Evolutionary conservation across 2,888 invertebrate genomes (phyloP).

Genomic region (Imbricaverruca yamaguchii): DNA sequence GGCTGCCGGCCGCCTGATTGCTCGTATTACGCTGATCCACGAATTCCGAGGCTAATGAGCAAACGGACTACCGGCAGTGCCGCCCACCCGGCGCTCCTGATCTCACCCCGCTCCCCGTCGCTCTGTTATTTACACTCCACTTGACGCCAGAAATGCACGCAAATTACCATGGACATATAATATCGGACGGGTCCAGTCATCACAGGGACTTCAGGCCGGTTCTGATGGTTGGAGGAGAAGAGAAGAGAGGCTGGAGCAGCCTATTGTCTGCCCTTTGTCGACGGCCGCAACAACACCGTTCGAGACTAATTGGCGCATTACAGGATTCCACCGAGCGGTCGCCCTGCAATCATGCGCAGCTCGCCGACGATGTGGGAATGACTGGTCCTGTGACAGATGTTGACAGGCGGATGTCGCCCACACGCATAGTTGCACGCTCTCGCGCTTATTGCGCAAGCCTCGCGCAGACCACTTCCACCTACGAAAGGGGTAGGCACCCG

Average conservation of each 20-base stretch:
- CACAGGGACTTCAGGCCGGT: neutral
- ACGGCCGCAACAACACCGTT: neutral
- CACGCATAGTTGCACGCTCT: no score
- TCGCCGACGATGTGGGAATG: neutral
- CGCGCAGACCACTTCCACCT: no score
- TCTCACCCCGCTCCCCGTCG: neutral
- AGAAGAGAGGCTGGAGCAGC: neutral
- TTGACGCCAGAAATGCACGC: neutral
- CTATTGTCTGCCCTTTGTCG: neutral
- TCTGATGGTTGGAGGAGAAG: neutral
- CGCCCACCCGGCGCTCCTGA: neutral
- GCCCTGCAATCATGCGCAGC: neutral
- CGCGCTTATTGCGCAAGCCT: no score
- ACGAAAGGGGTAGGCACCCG: no score
- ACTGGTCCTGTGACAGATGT: no score
- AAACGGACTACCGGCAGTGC: neutral
- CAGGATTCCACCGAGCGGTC: no score
- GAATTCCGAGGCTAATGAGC: neutral
- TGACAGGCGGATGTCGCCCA: no score
- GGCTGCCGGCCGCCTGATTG: neutral
- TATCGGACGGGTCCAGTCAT: neutral
- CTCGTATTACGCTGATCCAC: neutral
- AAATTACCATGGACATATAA: neutral
- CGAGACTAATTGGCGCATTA: no score
- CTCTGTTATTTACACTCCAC: constrained; percentile 5